Evolutionary conservation across 1,140 invertebrate species (phyloP), one percentile per base, ranked within the genome.

Genomic region (Sinonovacula constricta): DNA sequence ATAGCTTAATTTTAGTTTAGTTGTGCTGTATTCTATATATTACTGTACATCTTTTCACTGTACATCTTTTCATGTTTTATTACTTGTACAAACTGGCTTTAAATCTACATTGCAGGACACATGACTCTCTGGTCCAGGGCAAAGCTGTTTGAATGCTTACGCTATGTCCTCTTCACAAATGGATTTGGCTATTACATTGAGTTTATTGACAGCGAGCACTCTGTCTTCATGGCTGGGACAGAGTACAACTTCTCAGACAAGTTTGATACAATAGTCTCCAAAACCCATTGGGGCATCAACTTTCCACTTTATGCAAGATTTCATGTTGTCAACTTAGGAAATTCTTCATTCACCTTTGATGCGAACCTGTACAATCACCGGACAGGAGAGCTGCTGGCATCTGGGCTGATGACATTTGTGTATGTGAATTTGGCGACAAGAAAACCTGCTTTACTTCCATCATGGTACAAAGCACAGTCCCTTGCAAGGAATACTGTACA

Each of bases 21-120:
- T n/a, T n/a, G n/a, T n/a, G n/a, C n/a, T n/a, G n/a, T n/a, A n/a
- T n/a, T n/a, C n/a, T n/a, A n/a, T n/a, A n/a, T n/a, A n/a, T n/a
- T n/a, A n/a, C n/a, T n/a, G n/a, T n/a, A n/a, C n/a, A n/a, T n/a
- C n/a, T n/a, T n/a, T n/a, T n/a, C n/a, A n/a, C n/a, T n/a, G n/a
- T n/a, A n/a, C n/a, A n/a, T n/a, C n/a, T n/a, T n/a, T n/a, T n/a
- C n/a, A n/a, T n/a, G n/a, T n/a, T n/a, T n/a, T n/a, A n/a, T n/a
- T n/a, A n/a, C n/a, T n/a, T n/a, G n/a, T n/a, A n/a, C n/a, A n/a
- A n/a, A n/a, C n/a, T n/a, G n/a, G n/a, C n/a, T n/a, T n/a, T n/a
- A n/a, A n/a, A n/a, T n/a, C n/a, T n/a, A n/a, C n/a, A 10, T 78
- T 70, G 28, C 75, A 78, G 65, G 66, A 31, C 69, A 78, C 36